Base-by-base conservation (phyloP, 2,888 invertebrate genomes). In the Odontomyia ornata region DNA sequence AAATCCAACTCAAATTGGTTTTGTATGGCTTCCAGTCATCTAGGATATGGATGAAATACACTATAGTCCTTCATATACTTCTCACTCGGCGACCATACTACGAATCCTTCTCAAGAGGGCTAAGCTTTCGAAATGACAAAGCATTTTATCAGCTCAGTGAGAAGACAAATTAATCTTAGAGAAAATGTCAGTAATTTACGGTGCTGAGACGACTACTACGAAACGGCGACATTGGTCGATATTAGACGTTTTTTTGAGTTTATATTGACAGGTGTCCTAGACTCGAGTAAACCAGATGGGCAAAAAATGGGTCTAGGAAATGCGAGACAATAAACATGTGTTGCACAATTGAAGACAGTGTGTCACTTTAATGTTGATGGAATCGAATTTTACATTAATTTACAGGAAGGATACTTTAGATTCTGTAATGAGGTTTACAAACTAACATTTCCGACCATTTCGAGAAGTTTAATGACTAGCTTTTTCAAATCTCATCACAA, bases 1-100 rank as follows among this genome's bases (percentile, higher is more conserved):
- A 64, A 67, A 67, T 67, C 67, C 67, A 21, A 64, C 30, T n/a
- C 28, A 64, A 64, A 64, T 64, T 64, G 64, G 64, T 64, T 28
- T 2, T 60, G n/a, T 13, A 60, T 23, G 27, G 30, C 2, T 27
- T 64, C 28, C 7, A 36, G 5, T 36, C 36, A 36, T 9, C 52
- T 4, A 52, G 15, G 15, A 7, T 15, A 52, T 18, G 52, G 18
- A 52, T 13, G 1, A 52, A 5, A 36, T 18, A 52, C 4, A 18
- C 5, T 15, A 7, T 52, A 13, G 15, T 18, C 15, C 15, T 52
- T 52, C 13, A 23, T 60, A 60, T 9, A 52, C 52, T 9, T 52
- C 9, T 4, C 18, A 21, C 21, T 25, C 4, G 7, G 21, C 9
- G 21, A 23, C 67, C n/a, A 43, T 7, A 15, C 21, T 23, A 67